A percentile compares a stretch with the other conserved stretches of the same genome.
Conservation (phyloP, 2,888 invertebrate species). For the Scaptomyza flava region DNA sequence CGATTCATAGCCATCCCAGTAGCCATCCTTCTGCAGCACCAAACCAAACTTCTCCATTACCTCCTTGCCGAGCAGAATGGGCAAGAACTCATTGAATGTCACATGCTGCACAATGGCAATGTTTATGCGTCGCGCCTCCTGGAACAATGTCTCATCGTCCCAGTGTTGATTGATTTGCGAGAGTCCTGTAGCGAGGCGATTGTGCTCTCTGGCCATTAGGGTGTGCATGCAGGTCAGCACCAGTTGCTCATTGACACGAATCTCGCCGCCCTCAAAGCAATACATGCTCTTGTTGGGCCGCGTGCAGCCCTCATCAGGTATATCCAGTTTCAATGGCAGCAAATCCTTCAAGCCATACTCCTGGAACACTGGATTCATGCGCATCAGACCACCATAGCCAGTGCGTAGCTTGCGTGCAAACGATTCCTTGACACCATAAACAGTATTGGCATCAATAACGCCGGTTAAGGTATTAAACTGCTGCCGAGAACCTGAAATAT, state of each 20-base stretch:
- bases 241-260: conserved; percentile 95
- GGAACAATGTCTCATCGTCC: conserved; percentile 96
- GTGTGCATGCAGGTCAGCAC: conserved; percentile 96
- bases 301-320: conserved; percentile 96
- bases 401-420: conserved; percentile 92
- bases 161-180: conserved; percentile 94
- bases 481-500: conserved; percentile 89
- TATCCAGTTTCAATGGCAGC: conserved; percentile 93
- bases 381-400: conserved; percentile 91
- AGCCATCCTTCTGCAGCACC: conserved; percentile 91
- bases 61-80: conserved; percentile 94
- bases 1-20: conserved; percentile 88
- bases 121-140: conserved; percentile 93
- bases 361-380: conserved; percentile 95
- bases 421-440: conserved; percentile 93
- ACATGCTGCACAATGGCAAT: conserved; percentile 95
- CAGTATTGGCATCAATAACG: conserved; percentile 94
- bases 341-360: conserved; percentile 95
- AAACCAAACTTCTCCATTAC: conserved; percentile 96
- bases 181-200: conserved; percentile 91
- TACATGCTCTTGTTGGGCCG: conserved; percentile 95
- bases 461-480: conserved; percentile 95
- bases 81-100: conserved; percentile 95
- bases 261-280: conserved; percentile 97
- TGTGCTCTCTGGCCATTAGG: conserved; percentile 95